Base-by-base conservation (phyloP, 1,140 invertebrate genomes). In the Diploscapter pachys region DNA sequence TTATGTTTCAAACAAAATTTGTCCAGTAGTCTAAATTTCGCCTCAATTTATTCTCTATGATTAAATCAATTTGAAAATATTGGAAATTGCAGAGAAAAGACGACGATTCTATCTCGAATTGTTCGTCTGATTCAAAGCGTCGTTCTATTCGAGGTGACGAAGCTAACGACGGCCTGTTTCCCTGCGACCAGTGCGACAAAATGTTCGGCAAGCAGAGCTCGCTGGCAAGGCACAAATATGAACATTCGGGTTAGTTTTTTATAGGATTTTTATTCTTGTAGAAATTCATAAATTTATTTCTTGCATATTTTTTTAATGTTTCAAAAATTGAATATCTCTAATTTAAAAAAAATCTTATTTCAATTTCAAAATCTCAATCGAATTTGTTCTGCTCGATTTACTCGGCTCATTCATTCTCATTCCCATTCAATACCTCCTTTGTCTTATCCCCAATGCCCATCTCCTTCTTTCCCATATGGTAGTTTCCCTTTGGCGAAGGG, bases 181-280 rank as follows among this genome's bases (percentile, higher is more conserved):
- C 92, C 64, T 99, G 96, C 88, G 93, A 99, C 88, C 94, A 96
- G 86, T 99, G 96, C 88, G 95, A 98, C 88, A 99, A 99, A 88
- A 92, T 94, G 70, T 99, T 99, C 86, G 93, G 93, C 76, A 99
- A 99, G 87, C 95, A 96, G 86, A 98, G 95, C 87, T 98, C 96
- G 49, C 89, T 98, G 77, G 95, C 95, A 59, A 90, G 96, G 82
- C 96, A 99, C 88, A 98, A 98, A 89, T 99, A 98, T 87, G 96
- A 99, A 90, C 96, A 99, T 90, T 99, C 96, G 90, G 96, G 96
- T 98, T 87, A 90, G 90, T 87, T 53, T 53, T 49, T 31, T 31
- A 31, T 31, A 31, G 31, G 31, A 11, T 55, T 50, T n/a, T 52
- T 67, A 31, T n/a, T 11, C 6, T 67, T 70, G 8, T 80, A 68